These are phyloP conservation scores for Pleuronectes platessa DNA, from an alignment of 2,113 vertebrate genomes.

Conservation along the genomic window DNA sequence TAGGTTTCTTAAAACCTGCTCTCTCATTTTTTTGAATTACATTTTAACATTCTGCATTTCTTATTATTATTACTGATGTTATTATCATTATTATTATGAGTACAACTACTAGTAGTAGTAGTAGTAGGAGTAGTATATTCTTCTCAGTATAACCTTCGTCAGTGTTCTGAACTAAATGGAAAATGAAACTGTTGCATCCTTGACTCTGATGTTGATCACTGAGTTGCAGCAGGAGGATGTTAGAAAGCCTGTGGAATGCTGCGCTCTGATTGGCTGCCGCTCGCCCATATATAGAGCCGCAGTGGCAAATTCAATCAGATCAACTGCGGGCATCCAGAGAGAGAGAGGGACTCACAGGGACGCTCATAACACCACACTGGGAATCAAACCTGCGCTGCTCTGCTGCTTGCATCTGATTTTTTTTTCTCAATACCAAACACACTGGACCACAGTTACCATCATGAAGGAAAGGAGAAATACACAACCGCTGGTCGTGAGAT, in stretches of 20 bases:
- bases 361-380: neutral
- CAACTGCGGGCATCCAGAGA: slow-evolving; percentile 66
- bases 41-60: too few species aligned
- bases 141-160: neutral
- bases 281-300: slow-evolving; percentile 74
- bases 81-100: too few species aligned
- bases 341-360: neutral
- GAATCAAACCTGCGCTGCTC: slow-evolving; percentile 17
- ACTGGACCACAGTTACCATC: slow-evolving; percentile 11
- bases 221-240: slow-evolving; percentile 38
- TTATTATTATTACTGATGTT: too few species aligned
- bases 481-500: slow-evolving; percentile 91
- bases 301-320: slow-evolving; percentile 77
- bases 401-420: neutral
- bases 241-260: slow-evolving; percentile 47
- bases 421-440: neutral
- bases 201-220: neutral
- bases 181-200: neutral
- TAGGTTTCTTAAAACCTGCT: too few species aligned
- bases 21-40: too few species aligned
- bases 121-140: too few species aligned
- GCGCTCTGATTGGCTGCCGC: slow-evolving; percentile 77
- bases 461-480: slow-evolving; percentile 93
- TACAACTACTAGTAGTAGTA: too few species aligned
- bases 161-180: neutral